phyloP scores from a whole-genome alignment of 2,113 vertebrate species.

The Geococcyx californianus region DNA sequence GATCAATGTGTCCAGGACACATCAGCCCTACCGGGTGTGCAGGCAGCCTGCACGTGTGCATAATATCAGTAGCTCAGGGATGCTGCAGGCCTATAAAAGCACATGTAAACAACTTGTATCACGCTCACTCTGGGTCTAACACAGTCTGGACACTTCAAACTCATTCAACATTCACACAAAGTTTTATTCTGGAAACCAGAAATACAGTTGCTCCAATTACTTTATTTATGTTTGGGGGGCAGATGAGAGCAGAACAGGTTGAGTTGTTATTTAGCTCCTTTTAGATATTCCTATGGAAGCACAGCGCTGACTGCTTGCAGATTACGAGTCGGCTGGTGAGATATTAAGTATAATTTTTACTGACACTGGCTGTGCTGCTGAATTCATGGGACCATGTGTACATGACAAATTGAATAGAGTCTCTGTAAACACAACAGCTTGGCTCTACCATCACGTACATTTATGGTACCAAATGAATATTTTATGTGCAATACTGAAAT shows the following conservation, averaged over 20 bases:
- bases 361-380: background rate
- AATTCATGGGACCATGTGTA: background rate
- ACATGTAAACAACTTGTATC: too few species aligned
- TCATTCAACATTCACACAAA: accelerated
- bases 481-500: background rate
- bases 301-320: background rate
- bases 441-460: background rate
- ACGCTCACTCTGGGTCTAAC: too few species aligned
- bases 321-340: background rate
- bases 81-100: accelerated
- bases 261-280: background rate
- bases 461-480: constrained; percentile 1
- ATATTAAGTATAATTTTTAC: background rate
- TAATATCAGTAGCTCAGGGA: background rate
- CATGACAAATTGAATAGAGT: background rate
- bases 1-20: background rate
- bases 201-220: background rate
- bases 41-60: background rate
- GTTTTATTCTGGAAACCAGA: background rate
- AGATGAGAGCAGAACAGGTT: background rate
- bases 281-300: background rate
- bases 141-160: background rate
- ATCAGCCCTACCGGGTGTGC: background rate
- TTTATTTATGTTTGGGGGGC: background rate
- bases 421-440: background rate